These are phyloP conservation scores for Ceraclea dissimilis DNA, from an alignment of 2,888 invertebrate genomes.

Conservation along the genomic window DNA sequence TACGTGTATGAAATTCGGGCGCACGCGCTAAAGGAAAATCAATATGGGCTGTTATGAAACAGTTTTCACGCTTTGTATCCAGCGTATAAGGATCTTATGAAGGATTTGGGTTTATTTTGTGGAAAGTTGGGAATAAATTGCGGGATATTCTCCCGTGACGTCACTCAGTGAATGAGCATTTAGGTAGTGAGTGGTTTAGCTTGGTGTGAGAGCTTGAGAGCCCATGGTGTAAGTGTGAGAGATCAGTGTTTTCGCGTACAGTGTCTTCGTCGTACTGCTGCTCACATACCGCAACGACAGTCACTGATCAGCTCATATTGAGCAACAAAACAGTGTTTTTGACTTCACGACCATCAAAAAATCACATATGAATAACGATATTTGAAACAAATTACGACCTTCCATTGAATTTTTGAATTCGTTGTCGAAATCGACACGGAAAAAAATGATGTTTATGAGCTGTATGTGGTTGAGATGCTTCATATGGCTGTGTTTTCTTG, in stretches of 20 bases:
- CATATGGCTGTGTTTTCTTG: conserved; percentile 17
- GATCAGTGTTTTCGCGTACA: conserved; percentile 13
- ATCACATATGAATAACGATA: background rate
- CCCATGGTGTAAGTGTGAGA: background rate
- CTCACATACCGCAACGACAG: background rate
- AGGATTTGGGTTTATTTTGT: background rate
- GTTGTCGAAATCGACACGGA: too few relatives aligned
- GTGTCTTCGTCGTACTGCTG: background rate
- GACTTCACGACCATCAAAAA: background rate
- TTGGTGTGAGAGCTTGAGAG: background rate
- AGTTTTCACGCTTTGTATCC: background rate
- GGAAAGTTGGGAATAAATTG: conserved; percentile 10
- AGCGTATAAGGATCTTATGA: conserved; percentile 5
- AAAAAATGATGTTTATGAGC: background rate
- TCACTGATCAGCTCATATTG: background rate
- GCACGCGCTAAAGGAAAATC: conserved; percentile 16
- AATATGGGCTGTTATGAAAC: conserved; percentile 5
- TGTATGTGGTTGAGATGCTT: conserved; percentile 17
- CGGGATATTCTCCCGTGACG: conserved; percentile 15
- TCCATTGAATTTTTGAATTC: background rate
- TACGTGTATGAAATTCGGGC: background rate
- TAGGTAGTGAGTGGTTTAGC: conserved; percentile 1
- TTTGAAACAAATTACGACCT: background rate
- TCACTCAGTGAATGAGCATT: conserved; percentile 21
- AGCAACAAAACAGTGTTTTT: background rate